Conservation (phyloP, 2,113 vertebrate genomes). For the Pycnonotus jocosus region DNA sequence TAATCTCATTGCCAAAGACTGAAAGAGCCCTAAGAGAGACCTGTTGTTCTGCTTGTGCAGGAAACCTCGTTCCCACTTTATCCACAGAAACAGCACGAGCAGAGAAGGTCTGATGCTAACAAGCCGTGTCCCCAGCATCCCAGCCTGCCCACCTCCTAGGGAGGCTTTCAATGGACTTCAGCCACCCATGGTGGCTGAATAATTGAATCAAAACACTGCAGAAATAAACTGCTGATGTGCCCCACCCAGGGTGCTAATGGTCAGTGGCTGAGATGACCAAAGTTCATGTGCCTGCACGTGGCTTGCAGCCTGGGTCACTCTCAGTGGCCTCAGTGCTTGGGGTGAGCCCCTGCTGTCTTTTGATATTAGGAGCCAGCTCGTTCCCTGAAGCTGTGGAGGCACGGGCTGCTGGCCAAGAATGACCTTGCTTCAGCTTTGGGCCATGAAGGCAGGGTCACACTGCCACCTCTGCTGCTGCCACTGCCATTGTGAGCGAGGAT, state of each 20-base stretch:
- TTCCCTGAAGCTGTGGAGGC: background rate
- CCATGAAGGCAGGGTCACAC: background rate
- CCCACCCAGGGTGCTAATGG: background rate
- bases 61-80: background rate
- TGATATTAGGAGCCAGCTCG: rapidly evolving
- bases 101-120: background rate
- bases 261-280: background rate
- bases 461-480: background rate
- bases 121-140: rapidly evolving
- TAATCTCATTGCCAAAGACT: background rate
- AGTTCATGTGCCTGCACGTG: background rate
- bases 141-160: background rate
- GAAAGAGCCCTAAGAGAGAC: background rate
- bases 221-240: background rate
- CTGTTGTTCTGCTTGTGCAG: background rate
- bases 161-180: background rate
- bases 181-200: background rate
- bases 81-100: background rate
- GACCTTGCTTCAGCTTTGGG: background rate
- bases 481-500: too few relatives aligned
- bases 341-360: background rate
- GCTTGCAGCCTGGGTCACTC: background rate
- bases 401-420: rapidly evolving
- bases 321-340: background rate
- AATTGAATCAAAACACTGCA: background rate